Evolutionary conservation across 2,888 invertebrate species (phyloP), one percentile per base, ranked within the genome.

Genomic region (Hyles lineata): DNA sequence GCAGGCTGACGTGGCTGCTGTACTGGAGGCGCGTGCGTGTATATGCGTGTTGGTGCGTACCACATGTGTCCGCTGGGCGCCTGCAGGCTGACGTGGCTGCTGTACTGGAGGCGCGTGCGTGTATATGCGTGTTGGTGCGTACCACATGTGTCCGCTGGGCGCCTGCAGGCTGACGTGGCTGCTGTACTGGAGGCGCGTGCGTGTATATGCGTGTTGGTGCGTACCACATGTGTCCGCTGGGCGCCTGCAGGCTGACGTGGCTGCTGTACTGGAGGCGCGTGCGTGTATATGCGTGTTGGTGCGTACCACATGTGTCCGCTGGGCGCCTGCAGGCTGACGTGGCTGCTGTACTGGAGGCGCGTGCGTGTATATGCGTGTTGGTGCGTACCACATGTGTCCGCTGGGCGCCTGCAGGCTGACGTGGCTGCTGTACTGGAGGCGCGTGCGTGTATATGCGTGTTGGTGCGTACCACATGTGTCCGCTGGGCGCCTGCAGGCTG

Each of bases 271-370:
- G 99, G 94, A 99, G 83, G 99, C 99, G 74, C 99, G 99, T 81
- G 98, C 95, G 76, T 96, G 96, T 75, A n/a, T n/a, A n/a, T n/a
- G n/a, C n/a, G n/a, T n/a, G n/a, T n/a, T n/a, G n/a, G n/a, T n/a
- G n/a, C n/a, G n/a, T n/a, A n/a, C n/a, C n/a, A n/a, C n/a, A n/a
- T 98, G 87, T 99, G 99, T 11, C 99, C 99, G 87, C 98, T 98
- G 60, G 99, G 98, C 73, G 99, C 98, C 95, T 99, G 99, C 79
- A 99, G 95, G 82, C 98, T 98, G 72, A 99, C 99, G 91, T 99
- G 99, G 90, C 98, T 99, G 90, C 98, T 98, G 92, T 99, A 99
- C 93, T 99, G 99, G 94, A 99, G 83, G 99, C 99, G 74, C 99
- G 99, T 81, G 98, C 95, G 76, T 96, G 96, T 75, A n/a, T n/a